Evolutionary conservation across 2,888 invertebrate species (phyloP).

Genomic region (Megalurothrips usitatus): DNA sequence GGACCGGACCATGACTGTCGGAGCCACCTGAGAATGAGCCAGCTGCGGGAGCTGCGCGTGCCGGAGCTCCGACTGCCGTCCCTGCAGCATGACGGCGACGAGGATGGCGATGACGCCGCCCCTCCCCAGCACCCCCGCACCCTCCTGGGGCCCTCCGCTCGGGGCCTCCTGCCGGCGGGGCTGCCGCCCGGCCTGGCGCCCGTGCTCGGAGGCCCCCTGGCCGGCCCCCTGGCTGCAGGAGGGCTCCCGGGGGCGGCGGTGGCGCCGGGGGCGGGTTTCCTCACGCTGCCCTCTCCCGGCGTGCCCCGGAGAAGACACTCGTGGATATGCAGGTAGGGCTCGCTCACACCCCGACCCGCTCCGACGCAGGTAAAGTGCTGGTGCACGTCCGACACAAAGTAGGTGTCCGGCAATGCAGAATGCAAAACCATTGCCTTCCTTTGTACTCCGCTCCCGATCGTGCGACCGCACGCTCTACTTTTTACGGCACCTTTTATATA

Average conservation of each 20-base stretch:
- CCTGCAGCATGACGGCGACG: slow-evolving; percentile 32
- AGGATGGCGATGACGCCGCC: slow-evolving; percentile 50
- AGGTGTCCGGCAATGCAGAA: too few relatives aligned
- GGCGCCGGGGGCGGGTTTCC: slow-evolving; percentile 51
- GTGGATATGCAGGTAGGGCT: slow-evolving; percentile 67
- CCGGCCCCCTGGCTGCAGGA: slow-evolving; percentile 46
- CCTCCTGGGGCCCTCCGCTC: slow-evolving; percentile 44
- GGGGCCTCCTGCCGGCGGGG: background rate
- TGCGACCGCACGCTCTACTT: too few relatives aligned
- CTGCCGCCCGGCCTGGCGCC: slow-evolving; percentile 32
- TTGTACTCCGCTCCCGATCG: too few relatives aligned
- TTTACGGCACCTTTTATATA: too few relatives aligned
- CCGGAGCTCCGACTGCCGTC: slow-evolving; percentile 59
- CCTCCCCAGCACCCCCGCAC: slow-evolving; percentile 48
- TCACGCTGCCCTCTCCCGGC: slow-evolving; percentile 50
- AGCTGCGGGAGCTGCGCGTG: slow-evolving; percentile 57
- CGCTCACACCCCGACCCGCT: background rate
- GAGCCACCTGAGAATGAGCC: slow-evolving; percentile 36
- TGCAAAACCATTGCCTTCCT: too few relatives aligned
- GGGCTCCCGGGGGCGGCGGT: background rate
- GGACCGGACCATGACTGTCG: too few relatives aligned
- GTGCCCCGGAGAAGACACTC: slow-evolving; percentile 59
- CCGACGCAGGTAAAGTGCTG: too few relatives aligned
- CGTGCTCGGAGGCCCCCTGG: slow-evolving; percentile 31
- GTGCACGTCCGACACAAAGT: too few relatives aligned